These are phyloP conservation scores for Melanaphis sacchari DNA, from an alignment of 1,140 invertebrate genomes.

Conservation along the genomic window DNA sequence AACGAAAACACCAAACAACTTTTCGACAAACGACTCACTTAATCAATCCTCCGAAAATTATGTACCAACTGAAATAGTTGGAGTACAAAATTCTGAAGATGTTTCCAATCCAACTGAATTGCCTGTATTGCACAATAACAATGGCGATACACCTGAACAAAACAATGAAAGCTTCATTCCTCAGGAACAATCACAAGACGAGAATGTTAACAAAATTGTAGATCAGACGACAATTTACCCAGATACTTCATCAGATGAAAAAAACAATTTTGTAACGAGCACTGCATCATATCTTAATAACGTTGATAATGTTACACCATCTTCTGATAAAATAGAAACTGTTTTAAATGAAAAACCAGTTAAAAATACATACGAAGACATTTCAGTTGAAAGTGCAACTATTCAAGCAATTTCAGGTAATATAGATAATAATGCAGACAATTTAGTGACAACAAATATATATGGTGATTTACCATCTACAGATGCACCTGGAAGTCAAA, in stretches of 20 bases:
- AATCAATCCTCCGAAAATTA: not conserved
- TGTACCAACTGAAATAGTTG: not conserved
- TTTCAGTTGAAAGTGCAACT: not conserved
- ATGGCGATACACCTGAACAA: not conserved
- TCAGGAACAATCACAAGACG: not conserved
- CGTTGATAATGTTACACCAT: not conserved
- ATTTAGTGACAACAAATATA: conserved; percentile 8
- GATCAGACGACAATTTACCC: conserved; percentile 57
- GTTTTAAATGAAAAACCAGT: not conserved
- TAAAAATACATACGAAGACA: not conserved
- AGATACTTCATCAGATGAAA: conserved; percentile 50
- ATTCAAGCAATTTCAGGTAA: not conserved
- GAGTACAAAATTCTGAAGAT: conserved; percentile 9
- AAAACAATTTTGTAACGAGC: conserved; percentile 56
- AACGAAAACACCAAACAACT: not conserved
- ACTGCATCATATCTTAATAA: conserved; percentile 58
- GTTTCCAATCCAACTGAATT: not conserved
- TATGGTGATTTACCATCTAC: not conserved
- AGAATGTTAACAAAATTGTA: conserved; percentile 47
- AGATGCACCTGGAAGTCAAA: not conserved
- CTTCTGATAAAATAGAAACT: not conserved
- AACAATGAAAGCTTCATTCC: not conserved
- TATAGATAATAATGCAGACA: not conserved
- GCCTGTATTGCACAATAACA: not conserved
- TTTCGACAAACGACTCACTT: not conserved